Base-by-base conservation (phyloP, 2,888 invertebrate genomes). In the Cheilosia vulpina region DNA sequence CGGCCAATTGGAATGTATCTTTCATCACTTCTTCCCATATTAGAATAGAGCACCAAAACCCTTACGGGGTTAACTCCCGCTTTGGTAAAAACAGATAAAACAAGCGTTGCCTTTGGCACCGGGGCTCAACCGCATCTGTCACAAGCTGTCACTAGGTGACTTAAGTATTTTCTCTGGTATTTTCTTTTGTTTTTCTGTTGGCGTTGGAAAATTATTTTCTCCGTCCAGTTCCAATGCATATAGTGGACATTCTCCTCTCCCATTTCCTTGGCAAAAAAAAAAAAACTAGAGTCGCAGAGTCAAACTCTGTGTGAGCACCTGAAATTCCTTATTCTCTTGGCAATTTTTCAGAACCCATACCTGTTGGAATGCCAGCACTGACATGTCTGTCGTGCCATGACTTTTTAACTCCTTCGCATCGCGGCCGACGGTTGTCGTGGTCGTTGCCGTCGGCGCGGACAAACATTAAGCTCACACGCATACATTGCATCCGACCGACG, bases 271-370 rank as follows among this genome's bases (percentile, higher is more conserved):
- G 45, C 63, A 41, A 24, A 24, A 7, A 31, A 31, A 31, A 31
- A 31, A 31, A 60, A 68, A 63, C 52, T 55, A 38, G 43, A 57
- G 68, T 58, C 60, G 27, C 6, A 27, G n/a, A 75, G 58, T 47
- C 58, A 65, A 63, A 50, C 66, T 52, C 77, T 65, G 66, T 72
- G 81, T 68, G 65, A 57, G 85, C 85, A 85, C 81, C 85, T 81
- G 81, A 77, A 87, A 82, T 87, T 82, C 87, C 87, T 87, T 87
- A 82, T 85, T 81, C 68, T 77, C 81, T 81, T 85, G 76, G 85
- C 81, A 81, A 85, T 85, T 85, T 85, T 85, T 85, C 85, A 85
- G 76, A 87, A 77, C 65, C 77, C 66, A 81, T 87, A 87, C 82
- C 87, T 82, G 77, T 73, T 77, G 87, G 82, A 78, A 87, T 87